Conservation (phyloP, 1,140 invertebrate species). For the silkworm (Bombyx mori) region DNA sequence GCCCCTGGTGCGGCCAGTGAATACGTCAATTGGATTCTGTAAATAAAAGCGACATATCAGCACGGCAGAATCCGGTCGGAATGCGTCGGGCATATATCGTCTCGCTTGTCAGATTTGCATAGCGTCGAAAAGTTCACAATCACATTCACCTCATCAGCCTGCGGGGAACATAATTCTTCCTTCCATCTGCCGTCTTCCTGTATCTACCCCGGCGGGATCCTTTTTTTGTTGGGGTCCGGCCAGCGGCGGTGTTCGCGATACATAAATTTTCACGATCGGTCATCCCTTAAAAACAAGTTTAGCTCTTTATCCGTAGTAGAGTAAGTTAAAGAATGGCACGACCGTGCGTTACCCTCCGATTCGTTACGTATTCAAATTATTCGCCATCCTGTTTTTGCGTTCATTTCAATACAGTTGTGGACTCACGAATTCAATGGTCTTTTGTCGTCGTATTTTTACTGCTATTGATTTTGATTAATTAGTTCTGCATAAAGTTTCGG, state of each 20-base stretch:
- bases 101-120: conserved; percentile 66
- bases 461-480: conserved; percentile 46
- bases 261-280: conserved; percentile 69
- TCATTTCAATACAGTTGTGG: conserved; percentile 41
- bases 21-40: conserved; percentile 44
- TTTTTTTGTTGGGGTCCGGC: conserved; percentile 56
- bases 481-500: conserved; percentile 6
- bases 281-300: conserved; percentile 71
- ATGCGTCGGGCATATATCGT: conserved; percentile 34
- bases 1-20: conserved; percentile 21
- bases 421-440: conserved; percentile 40
- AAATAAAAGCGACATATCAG: conserved; percentile 47
- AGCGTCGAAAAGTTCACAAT: conserved; percentile 69
- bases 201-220: conserved; percentile 49
- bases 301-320: conserved; percentile 65
- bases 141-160: conserved; percentile 71
- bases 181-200: conserved; percentile 65
- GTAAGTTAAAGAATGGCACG: conserved; percentile 64
- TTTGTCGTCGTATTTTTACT: conserved; percentile 29
- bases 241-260: conserved; percentile 62
- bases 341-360: conserved; percentile 60
- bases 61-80: conserved; percentile 35
- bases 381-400: conserved; percentile 61
- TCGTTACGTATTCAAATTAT: conserved; percentile 71
- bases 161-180: conserved; percentile 61